Conservation (phyloP, 2,888 invertebrate genomes). For the Drosophila ochracea region DNA sequence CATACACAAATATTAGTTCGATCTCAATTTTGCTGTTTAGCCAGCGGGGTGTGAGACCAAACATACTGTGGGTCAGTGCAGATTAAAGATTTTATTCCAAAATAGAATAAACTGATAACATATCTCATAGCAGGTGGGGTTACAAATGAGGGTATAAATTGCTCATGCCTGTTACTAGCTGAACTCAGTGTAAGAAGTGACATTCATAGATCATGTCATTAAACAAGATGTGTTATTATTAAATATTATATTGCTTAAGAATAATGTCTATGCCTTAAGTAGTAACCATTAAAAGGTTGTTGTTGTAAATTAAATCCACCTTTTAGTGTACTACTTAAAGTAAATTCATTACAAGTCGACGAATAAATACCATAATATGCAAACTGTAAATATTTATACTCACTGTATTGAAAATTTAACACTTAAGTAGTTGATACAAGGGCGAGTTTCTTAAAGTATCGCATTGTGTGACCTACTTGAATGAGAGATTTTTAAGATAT, state of each 20-base stretch:
- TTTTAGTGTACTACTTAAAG: slow-evolving; percentile 67
- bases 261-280: slow-evolving; percentile 47
- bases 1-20: slow-evolving; percentile 20
- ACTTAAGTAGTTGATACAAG: slow-evolving; percentile 63
- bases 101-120: slow-evolving; percentile 30
- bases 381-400: neutral
- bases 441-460: slow-evolving; percentile 39
- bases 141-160: slow-evolving; percentile 36
- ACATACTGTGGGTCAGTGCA: neutral
- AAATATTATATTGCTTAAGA: neutral
- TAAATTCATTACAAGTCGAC: slow-evolving; percentile 24
- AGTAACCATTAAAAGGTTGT: slow-evolving; percentile 66
- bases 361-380: neutral
- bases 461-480: slow-evolving; percentile 59
- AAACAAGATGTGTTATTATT: neutral
- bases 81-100: slow-evolving; percentile 25
- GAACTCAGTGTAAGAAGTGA: slow-evolving; percentile 29
- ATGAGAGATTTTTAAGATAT: slow-evolving; percentile 36
- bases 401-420: slow-evolving; percentile 19
- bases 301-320: slow-evolving; percentile 30
- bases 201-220: neutral
- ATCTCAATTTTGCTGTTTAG: neutral
- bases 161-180: neutral
- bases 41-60: slow-evolving; percentile 6
- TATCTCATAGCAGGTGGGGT: neutral